These are phyloP conservation scores for Thunnus maccoyii DNA, from an alignment of 2,113 vertebrate genomes.

Conservation along the genomic window DNA sequence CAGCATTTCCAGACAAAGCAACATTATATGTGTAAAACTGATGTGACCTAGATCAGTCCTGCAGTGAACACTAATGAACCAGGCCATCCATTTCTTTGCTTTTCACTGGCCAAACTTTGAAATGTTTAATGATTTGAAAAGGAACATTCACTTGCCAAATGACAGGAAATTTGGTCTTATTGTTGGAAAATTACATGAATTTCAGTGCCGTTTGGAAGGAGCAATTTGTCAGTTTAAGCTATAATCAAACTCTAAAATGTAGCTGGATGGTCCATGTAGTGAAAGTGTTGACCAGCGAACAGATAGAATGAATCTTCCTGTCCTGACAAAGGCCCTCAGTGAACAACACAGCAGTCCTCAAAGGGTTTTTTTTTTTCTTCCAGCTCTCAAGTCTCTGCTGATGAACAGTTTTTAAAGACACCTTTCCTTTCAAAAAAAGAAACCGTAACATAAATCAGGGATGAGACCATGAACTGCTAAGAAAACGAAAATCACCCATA, in stretches of 20 bases:
- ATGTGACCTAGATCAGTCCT: not conserved
- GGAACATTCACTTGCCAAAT: not conserved
- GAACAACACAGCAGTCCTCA: not conserved
- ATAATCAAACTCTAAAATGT: not conserved
- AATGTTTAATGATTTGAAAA: not conserved
- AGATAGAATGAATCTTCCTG: not conserved
- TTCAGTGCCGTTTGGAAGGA: not conserved
- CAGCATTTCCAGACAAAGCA: slow-evolving; percentile 24
- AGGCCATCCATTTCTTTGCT: not conserved
- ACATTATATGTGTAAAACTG: not conserved
- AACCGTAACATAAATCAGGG: slow-evolving; percentile 14
- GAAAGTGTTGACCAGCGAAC: not conserved
- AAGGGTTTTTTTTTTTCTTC: not conserved
- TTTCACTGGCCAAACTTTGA: not conserved
- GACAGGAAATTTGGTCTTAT: not conserved
- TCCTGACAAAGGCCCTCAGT: not conserved
- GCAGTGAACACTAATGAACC: not conserved
- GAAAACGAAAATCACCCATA: slow-evolving; percentile 8
- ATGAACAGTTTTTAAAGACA: not conserved
- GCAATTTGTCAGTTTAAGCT: not conserved
- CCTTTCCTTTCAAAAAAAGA: slow-evolving; percentile 7
- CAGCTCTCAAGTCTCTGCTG: slow-evolving; percentile 8
- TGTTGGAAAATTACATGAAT: not conserved
- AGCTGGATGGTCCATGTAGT: not conserved
- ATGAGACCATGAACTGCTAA: slow-evolving; percentile 26